Conservation (phyloP, 2,888 invertebrate species). For the Hoplodrina blanda region DNA sequence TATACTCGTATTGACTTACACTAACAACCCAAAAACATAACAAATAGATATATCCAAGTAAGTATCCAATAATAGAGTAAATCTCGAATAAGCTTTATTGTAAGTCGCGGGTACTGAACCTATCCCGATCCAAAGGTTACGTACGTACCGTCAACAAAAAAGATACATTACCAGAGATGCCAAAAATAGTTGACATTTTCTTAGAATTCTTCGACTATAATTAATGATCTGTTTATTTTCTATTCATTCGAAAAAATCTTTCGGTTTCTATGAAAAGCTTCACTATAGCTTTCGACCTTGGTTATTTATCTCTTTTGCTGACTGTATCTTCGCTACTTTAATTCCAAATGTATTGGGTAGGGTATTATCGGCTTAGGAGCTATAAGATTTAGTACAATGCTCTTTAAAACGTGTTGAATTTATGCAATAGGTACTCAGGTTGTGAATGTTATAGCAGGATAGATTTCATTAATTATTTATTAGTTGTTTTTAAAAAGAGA, state of each 20-base stretch:
- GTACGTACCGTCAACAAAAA: background rate
- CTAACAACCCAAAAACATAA: background rate
- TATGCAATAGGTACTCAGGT: background rate
- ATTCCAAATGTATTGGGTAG: background rate
- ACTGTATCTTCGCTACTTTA: background rate
- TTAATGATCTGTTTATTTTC: no score
- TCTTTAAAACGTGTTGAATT: background rate
- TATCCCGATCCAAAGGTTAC: background rate
- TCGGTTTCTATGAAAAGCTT: background rate
- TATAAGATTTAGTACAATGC: constrained; percentile 1
- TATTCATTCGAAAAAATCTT: no score
- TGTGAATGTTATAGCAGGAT: background rate
- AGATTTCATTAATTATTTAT: background rate
- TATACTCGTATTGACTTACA: no score
- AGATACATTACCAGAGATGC: background rate
- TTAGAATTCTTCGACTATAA: background rate
- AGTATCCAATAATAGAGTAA: background rate
- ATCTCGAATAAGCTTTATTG: constrained; percentile 11
- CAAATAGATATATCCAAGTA: background rate
- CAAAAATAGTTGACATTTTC: background rate
- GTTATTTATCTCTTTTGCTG: background rate
- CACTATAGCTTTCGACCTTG: background rate
- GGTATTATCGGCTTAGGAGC: constrained; percentile 10
- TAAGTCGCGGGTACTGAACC: background rate
- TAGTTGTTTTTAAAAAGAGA: no score